Evolutionary conservation across 2,797 vertebrate species (phyloP).

Genomic region (Phataginus tricuspis): DNA sequence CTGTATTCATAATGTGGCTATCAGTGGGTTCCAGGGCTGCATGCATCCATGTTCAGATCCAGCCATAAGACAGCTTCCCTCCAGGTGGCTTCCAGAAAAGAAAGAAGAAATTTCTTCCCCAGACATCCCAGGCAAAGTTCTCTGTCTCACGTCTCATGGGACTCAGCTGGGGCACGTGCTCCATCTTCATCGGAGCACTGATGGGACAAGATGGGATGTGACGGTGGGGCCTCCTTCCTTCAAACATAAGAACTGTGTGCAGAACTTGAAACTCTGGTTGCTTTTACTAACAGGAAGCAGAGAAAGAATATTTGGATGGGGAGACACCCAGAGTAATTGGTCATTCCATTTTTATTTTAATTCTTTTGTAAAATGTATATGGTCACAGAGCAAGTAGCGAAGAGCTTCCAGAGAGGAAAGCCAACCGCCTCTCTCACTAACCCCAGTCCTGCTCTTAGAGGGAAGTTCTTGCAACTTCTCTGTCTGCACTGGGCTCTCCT

Average conservation of each 20-base stretch:
- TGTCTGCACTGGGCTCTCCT: not conserved
- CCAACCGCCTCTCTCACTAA: not conserved
- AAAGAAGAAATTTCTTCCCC: not conserved
- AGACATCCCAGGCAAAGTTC: not conserved
- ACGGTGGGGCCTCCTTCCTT: not conserved
- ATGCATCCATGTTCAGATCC: not conserved
- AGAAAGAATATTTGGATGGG: not conserved
- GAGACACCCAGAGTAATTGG: not conserved
- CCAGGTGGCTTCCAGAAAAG: not conserved
- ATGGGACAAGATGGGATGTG: too few species aligned
- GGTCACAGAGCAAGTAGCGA: not conserved
- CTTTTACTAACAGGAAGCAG: not conserved
- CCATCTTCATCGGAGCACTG: fast-evolving
- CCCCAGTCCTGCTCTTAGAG: not conserved
- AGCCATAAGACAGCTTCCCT: not conserved
- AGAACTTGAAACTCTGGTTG: not conserved
- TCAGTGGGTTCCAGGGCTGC: not conserved
- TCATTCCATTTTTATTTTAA: not conserved
- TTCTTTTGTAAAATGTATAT: not conserved
- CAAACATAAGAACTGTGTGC: not conserved
- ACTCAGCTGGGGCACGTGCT: not conserved
- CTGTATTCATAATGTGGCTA: not conserved
- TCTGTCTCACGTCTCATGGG: fast-evolving
- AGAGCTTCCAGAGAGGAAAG: not conserved
- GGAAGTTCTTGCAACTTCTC: not conserved